Percentiles rank a stretch among this genome's conserved stretches.
Evolutionary conservation across 2,113 vertebrate genomes (phyloP).

Genomic region (Cettia cetti): DNA sequence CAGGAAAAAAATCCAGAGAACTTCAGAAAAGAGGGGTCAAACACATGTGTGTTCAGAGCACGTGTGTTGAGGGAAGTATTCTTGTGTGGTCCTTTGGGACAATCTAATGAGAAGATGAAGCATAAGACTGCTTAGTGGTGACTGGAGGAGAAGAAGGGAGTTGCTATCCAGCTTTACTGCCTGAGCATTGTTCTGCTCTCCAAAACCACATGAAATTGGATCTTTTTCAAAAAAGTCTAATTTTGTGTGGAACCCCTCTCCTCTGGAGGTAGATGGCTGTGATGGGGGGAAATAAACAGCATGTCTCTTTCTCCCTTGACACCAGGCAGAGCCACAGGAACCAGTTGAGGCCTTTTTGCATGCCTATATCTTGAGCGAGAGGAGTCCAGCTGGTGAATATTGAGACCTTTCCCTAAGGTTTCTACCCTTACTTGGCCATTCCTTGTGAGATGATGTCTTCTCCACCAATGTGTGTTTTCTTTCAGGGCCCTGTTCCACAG

Average conservation of each 20-base stretch:
- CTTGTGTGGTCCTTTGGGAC: background rate
- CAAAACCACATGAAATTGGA: background rate
- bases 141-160: background rate
- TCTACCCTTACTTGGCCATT: background rate
- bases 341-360: background rate
- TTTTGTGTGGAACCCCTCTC: background rate
- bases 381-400: background rate
- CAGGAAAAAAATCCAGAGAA: background rate
- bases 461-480: accelerated
- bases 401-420: background rate
- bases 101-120: background rate
- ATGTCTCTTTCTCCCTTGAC: background rate
- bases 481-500: background rate
- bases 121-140: background rate
- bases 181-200: background rate
- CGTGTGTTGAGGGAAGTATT: background rate
- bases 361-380: accelerated
- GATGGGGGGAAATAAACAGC: background rate
- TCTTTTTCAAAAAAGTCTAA: background rate
- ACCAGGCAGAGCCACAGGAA: background rate
- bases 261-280: background rate
- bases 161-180: background rate
- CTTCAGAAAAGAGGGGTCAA: background rate
- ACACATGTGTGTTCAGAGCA: background rate
- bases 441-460: background rate